These are phyloP conservation scores for Eumeta japonica DNA, from an alignment of 1,140 invertebrate genomes.

Conservation along the genomic window DNA sequence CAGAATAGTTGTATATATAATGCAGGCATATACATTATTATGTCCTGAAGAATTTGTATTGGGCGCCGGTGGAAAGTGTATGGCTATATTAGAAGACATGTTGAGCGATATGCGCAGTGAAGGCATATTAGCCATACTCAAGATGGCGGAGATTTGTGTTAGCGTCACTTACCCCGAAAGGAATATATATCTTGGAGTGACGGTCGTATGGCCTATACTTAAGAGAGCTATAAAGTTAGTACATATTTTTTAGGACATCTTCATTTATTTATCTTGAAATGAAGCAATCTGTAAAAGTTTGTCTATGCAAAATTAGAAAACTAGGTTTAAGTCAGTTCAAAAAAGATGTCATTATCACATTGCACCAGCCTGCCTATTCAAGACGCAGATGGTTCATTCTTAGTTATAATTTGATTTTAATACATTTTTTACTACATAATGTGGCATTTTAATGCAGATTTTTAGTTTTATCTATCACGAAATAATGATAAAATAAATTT, in stretches of 20 bases:
- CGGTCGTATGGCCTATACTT: slow-evolving; percentile 61
- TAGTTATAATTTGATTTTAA: too few species aligned
- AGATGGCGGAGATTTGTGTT: slow-evolving; percentile 72
- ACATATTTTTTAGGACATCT: too few species aligned
- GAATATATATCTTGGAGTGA: slow-evolving; percentile 63
- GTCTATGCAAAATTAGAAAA: too few species aligned
- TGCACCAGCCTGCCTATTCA: too few species aligned
- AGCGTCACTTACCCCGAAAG: slow-evolving; percentile 64
- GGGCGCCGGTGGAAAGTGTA: slow-evolving; percentile 67
- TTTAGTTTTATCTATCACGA: too few species aligned
- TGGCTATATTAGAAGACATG: slow-evolving; percentile 67
- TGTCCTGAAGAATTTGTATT: slow-evolving; percentile 77
- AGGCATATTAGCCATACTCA: slow-evolving; percentile 72
- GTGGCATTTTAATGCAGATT: too few species aligned
- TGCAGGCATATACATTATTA: slow-evolving; percentile 81
- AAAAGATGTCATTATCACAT: too few species aligned
- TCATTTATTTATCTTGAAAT: slow-evolving; percentile 12
- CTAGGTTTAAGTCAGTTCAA: too few species aligned
- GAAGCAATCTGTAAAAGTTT: too few species aligned
- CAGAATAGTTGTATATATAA: slow-evolving; percentile 73
- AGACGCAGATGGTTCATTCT: too few species aligned
- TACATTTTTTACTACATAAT: too few species aligned
- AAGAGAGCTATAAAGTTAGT: slow-evolving; percentile 68
- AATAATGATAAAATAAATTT: too few species aligned
- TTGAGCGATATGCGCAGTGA: slow-evolving; percentile 77